Conservation (phyloP, 1,140 invertebrate genomes). For the Bombus picipes region DNA sequence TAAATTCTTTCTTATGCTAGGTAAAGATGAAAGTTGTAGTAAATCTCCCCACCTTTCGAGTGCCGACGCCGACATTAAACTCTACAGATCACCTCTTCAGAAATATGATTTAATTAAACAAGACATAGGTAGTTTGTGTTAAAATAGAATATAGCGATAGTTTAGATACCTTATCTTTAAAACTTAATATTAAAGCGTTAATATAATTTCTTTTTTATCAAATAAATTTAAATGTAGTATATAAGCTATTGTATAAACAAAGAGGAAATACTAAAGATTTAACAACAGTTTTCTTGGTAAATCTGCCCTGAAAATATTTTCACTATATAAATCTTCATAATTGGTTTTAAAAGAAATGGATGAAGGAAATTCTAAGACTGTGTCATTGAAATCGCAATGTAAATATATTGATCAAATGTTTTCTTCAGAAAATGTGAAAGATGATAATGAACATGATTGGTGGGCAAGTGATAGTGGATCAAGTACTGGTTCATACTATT, state of each 20-base stretch:
- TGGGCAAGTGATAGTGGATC: slow-evolving; percentile 81
- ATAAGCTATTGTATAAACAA: background rate
- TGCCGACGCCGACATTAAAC: background rate
- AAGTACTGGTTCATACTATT: slow-evolving; percentile 80
- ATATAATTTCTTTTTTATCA: background rate
- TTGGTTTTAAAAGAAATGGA: slow-evolving; percentile 59
- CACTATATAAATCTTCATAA: background rate
- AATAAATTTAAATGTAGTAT: slow-evolving; percentile 8
- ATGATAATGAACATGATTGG: slow-evolving; percentile 79
- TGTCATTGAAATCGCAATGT: slow-evolving; percentile 55
- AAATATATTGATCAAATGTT: slow-evolving; percentile 47
- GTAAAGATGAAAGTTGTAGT: background rate
- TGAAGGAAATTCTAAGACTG: slow-evolving; percentile 57
- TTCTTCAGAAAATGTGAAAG: slow-evolving; percentile 49
- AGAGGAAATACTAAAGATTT: background rate
- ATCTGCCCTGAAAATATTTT: no score
- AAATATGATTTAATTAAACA: slow-evolving; percentile 1
- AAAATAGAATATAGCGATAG: background rate
- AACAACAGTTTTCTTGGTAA: no score
- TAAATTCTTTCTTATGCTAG: background rate
- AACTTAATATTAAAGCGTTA: background rate
- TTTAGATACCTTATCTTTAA: background rate
- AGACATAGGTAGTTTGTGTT: background rate
- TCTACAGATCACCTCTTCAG: background rate
- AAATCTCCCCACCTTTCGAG: slow-evolving; percentile 21